Evolutionary conservation across 2,113 vertebrate genomes (phyloP).

Genomic region (Brachyhypopomus gauderio): DNA sequence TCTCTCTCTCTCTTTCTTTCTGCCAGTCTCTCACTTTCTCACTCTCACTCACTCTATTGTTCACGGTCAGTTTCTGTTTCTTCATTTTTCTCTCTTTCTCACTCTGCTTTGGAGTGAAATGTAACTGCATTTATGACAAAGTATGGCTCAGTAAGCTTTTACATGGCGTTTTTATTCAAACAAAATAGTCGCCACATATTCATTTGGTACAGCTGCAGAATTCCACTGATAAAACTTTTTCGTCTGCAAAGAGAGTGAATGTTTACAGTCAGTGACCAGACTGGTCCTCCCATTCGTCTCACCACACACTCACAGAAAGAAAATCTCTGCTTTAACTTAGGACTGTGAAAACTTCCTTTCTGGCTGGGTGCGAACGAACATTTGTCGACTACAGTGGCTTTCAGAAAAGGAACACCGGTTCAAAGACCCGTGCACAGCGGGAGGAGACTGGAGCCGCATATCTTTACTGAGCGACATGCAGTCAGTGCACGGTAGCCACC

Average conservation of each 20-base stretch:
- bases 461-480: conserved; percentile 14
- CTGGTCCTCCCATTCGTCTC: not conserved
- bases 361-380: conserved; percentile 1
- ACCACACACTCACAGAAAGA: not conserved
- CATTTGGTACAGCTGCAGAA: not conserved
- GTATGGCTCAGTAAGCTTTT: conserved; percentile 4
- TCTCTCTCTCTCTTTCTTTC: not conserved
- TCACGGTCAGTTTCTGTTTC: not conserved
- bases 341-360: conserved; percentile 3
- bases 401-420: not conserved
- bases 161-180: not conserved
- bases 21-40: not conserved
- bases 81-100: not conserved
- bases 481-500: not conserved
- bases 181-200: not conserved
- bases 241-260: not conserved
- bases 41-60: not conserved
- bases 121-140: conserved; percentile 6
- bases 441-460: not conserved
- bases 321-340: not conserved
- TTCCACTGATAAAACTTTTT: not conserved
- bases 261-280: too few relatives aligned
- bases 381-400: not conserved
- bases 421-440: not conserved
- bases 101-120: not conserved